Evolutionary conservation across 1,140 invertebrate species (phyloP).

Genomic region (Trachymyrmex septentrionalis): DNA sequence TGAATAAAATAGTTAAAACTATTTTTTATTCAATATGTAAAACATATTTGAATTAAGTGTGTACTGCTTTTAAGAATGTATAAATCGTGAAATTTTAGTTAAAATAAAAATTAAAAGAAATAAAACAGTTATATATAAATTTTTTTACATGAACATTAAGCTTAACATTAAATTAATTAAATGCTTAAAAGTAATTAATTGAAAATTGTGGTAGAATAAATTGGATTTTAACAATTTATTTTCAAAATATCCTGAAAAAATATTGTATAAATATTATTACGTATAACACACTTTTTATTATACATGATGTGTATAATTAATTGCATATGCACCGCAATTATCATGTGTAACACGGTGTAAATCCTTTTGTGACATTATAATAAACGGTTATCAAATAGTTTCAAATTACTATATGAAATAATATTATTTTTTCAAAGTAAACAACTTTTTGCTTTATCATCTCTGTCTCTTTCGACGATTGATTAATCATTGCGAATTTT

Average conservation of each 20-base stretch:
- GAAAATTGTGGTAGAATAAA: neutral
- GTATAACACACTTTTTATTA: neutral
- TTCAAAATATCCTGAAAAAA: neutral
- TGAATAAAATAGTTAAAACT: neutral
- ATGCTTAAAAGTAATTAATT: neutral
- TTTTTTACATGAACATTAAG: neutral
- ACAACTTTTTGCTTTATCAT: neutral
- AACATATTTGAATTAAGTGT: neutral
- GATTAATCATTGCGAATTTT: constrained; percentile 1
- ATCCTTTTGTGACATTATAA: neutral
- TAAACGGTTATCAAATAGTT: neutral
- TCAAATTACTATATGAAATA: neutral
- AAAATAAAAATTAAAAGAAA: neutral
- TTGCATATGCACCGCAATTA: neutral
- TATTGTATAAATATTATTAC: neutral
- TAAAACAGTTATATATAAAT: neutral
- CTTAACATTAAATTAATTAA: neutral
- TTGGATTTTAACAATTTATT: neutral
- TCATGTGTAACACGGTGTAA: neutral
- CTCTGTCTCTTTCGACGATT: neutral
- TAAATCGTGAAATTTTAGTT: neutral
- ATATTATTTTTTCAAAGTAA: constrained; percentile 36
- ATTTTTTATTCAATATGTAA: neutral
- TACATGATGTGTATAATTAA: neutral
- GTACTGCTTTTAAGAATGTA: neutral